Evolutionary conservation across 37 sponge, comb jelly and placozoan genomes (phyloP).

Genomic region (Axinella damicornis): DNA sequence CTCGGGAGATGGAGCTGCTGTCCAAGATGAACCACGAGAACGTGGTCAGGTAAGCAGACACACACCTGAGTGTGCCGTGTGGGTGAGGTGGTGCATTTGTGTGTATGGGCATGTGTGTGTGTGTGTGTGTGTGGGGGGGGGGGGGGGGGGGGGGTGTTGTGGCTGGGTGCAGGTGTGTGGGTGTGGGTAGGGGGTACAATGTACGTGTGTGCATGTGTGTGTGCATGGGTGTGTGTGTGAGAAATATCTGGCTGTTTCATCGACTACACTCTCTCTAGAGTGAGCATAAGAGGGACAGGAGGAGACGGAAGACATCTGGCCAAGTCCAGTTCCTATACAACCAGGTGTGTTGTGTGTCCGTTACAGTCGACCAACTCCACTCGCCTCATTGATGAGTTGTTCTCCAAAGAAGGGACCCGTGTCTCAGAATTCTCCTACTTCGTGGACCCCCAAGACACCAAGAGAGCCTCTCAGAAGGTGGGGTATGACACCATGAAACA

Average conservation of each 20-base stretch:
- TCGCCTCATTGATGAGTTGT: constrained; percentile 73
- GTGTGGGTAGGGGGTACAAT: too few species aligned
- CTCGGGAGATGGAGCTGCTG: constrained; percentile 92
- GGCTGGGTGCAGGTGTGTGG: too few species aligned
- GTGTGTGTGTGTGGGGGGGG: background rate
- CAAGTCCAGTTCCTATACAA: constrained; percentile 58
- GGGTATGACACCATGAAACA: too few species aligned
- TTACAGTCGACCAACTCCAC: constrained; percentile 73
- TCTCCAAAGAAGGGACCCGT: constrained; percentile 38
- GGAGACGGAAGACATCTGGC: background rate
- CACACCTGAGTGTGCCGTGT: too few species aligned
- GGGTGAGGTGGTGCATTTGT: too few species aligned
- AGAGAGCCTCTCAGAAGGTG: constrained; percentile 22
- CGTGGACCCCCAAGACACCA: constrained; percentile 51
- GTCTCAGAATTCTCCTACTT: constrained; percentile 52
- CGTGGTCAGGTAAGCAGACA: constrained; percentile 84
- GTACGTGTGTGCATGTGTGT: too few species aligned
- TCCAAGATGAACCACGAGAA: constrained; percentile 98
- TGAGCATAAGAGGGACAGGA: constrained; percentile 21
- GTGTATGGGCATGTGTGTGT: background rate
- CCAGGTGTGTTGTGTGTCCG: constrained; percentile 51
- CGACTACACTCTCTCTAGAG: background rate
- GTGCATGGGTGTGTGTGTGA: background rate
- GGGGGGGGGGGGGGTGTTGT: too few species aligned
- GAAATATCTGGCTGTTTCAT: too few species aligned